These are phyloP conservation scores for Spea bombifrons DNA, from an alignment of 2,113 vertebrate species.

Conservation along the genomic window DNA sequence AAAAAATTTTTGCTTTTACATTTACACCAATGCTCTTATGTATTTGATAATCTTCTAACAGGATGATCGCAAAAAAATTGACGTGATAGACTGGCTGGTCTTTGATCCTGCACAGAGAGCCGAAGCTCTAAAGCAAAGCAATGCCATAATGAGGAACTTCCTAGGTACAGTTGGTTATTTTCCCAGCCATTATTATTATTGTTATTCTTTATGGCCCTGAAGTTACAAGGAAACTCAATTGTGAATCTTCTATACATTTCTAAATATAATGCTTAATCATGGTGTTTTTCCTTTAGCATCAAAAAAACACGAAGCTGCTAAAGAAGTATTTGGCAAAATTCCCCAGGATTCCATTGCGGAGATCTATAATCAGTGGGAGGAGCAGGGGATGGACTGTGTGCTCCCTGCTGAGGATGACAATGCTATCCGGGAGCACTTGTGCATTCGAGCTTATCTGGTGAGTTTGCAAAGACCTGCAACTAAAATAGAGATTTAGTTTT, in stretches of 20 bases:
- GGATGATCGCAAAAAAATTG: slow-evolving; percentile 89
- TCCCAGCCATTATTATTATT: no score
- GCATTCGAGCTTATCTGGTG: slow-evolving; percentile 93
- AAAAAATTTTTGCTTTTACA: no score
- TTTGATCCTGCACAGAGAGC: slow-evolving; percentile 90
- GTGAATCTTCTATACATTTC: no score
- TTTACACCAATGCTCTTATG: neutral
- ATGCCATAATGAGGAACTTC: slow-evolving; percentile 96
- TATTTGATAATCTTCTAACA: slow-evolving; percentile 50
- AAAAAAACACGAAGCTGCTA: slow-evolving; percentile 93
- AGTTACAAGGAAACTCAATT: no score
- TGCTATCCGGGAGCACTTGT: slow-evolving; percentile 90
- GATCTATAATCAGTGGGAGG: slow-evolving; percentile 88
- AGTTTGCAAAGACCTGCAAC: slow-evolving; percentile 41
- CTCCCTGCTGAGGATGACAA: slow-evolving; percentile 90
- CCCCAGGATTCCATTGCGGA: slow-evolving; percentile 91
- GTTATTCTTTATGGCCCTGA: no score
- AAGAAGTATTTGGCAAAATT: slow-evolving; percentile 91
- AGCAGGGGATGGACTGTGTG: slow-evolving; percentile 74
- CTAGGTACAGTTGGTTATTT: slow-evolving; percentile 70
- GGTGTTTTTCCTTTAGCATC: slow-evolving; percentile 66
- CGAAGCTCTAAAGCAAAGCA: slow-evolving; percentile 94
- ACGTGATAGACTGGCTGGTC: slow-evolving; percentile 93
- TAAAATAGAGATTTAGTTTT: no score
- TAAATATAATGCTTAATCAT: neutral